Evolutionary conservation across 2,113 vertebrate species (phyloP).

Genomic region (Lepus americanus): DNA sequence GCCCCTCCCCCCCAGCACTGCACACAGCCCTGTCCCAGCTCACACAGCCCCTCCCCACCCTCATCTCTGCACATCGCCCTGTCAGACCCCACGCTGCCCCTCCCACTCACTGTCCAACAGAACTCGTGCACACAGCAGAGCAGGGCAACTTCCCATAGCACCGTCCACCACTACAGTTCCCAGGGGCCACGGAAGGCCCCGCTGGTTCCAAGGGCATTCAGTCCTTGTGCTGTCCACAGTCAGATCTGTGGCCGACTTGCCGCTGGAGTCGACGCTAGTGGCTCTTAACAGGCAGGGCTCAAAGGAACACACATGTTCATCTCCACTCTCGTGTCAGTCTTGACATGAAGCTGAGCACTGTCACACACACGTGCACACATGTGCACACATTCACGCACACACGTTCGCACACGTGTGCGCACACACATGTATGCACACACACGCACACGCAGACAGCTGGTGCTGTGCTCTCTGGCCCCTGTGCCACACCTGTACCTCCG

Average conservation of each 20-base stretch:
- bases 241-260: background rate
- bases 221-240: background rate
- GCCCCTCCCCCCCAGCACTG: too few species aligned
- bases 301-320: background rate
- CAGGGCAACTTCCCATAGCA: background rate
- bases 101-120: too few species aligned
- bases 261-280: background rate
- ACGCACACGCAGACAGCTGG: background rate
- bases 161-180: too few species aligned
- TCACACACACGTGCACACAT: background rate
- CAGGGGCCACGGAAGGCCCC: too few species aligned
- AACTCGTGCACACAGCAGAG: background rate
- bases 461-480: background rate
- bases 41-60: too few species aligned
- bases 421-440: background rate
- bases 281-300: background rate
- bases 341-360: background rate
- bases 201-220: background rate
- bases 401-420: too few species aligned
- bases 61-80: too few species aligned
- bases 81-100: too few species aligned
- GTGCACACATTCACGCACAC: too few species aligned
- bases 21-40: too few species aligned
- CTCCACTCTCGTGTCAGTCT: background rate
- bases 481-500: constrained; percentile 2